Conservation (phyloP, 2,888 invertebrate species). For the Aphrophora alni region DNA sequence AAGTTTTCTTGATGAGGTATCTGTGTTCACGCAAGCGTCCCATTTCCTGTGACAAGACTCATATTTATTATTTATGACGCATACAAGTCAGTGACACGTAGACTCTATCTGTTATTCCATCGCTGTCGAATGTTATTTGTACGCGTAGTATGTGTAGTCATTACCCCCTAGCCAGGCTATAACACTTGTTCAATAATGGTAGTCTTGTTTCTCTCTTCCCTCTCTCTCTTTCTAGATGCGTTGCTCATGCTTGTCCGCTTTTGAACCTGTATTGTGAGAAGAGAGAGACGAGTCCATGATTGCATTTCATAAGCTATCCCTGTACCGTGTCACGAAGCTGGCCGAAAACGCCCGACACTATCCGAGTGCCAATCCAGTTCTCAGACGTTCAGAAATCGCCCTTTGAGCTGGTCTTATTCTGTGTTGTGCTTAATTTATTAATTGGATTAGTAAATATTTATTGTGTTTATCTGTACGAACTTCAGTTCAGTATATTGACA, state of each 20-base stretch:
- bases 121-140: not conserved
- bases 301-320: not conserved
- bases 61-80: not conserved
- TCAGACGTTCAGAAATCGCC: not conserved
- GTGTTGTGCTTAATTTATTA: not conserved
- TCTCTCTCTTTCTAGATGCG: not conserved
- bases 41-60: not conserved
- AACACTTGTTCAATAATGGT: not conserved
- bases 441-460: not conserved
- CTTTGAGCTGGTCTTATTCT: not conserved
- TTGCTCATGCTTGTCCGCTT: not conserved
- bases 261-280: not conserved
- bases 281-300: not conserved
- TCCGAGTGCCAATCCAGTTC: conserved; percentile 24
- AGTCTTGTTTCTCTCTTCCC: not conserved
- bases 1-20: not conserved
- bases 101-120: too few relatives aligned
- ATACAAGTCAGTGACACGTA: not conserved
- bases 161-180: not conserved
- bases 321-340: conserved; percentile 7
- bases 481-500: not conserved
- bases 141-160: not conserved
- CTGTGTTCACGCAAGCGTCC: not conserved
- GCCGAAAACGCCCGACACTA: conserved; percentile 27
- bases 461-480: not conserved